These are phyloP conservation scores for Burhinus bistriatus DNA, from an alignment of 2,113 vertebrate species.

Conservation along the genomic window DNA sequence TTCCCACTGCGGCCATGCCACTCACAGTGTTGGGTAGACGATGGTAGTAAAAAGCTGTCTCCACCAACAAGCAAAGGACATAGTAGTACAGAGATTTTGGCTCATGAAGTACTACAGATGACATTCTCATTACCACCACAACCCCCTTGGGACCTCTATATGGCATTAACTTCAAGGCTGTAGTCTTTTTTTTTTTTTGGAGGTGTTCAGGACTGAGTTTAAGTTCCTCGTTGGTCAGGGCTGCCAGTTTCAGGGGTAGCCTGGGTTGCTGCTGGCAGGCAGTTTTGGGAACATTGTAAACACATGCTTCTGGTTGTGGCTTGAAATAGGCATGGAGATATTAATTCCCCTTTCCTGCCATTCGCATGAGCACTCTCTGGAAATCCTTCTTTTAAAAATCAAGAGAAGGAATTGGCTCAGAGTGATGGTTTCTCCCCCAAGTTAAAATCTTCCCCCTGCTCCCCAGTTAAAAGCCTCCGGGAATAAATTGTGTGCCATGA, in stretches of 20 bases:
- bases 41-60: not conserved
- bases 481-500: not conserved
- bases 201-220: not conserved
- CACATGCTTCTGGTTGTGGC: not conserved
- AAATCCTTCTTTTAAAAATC: not conserved
- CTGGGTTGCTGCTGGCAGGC: fast-evolving
- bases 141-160: fast-evolving
- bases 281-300: not conserved
- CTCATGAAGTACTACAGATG: not conserved
- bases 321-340: not conserved
- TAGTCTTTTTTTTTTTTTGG: not conserved
- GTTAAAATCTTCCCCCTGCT: no score
- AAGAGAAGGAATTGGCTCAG: not conserved
- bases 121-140: not conserved
- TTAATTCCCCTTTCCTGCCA: not conserved
- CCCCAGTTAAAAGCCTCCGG: not conserved
- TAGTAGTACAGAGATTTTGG: not conserved
- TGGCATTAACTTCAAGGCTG: not conserved
- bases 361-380: not conserved
- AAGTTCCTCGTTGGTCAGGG: not conserved
- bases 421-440: fast-evolving
- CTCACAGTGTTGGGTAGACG: fast-evolving
- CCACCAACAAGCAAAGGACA: not conserved
- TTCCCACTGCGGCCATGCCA: not conserved
- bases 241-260: not conserved